Conservation (phyloP, 1,140 invertebrate species). For the Drosophila seguyi region DNA sequence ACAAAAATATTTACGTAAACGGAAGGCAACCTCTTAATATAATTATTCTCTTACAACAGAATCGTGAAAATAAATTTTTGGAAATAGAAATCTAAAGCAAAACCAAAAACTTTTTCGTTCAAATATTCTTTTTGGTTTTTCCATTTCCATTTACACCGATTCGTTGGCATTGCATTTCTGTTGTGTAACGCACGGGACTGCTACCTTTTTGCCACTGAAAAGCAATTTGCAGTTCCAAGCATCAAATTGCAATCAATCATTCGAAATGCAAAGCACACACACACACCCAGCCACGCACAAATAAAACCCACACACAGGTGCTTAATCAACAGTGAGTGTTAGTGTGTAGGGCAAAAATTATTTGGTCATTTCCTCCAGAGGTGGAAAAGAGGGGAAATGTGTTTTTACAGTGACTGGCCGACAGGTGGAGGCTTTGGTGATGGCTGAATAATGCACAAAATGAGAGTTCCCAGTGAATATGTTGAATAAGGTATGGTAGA, state of each 20-base stretch:
- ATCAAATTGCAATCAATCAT: constrained; percentile 77
- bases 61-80: neutral
- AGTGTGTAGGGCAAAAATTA: constrained; percentile 35
- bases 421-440: constrained; percentile 17
- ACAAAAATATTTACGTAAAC: too few species aligned
- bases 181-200: neutral
- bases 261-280: constrained; percentile 60
- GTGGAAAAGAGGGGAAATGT: constrained; percentile 16
- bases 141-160: neutral
- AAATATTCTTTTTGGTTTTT: neutral
- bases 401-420: constrained; percentile 18
- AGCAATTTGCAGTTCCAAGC: constrained; percentile 52
- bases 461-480: neutral
- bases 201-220: constrained; percentile 26
- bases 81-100: neutral
- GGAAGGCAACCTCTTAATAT: too few species aligned
- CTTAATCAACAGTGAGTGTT: constrained; percentile 33
- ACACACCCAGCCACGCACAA: constrained; percentile 8
- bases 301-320: constrained; percentile 3
- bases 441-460: constrained; percentile 19
- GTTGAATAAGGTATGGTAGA: neutral
- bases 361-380: constrained; percentile 33
- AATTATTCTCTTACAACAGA: neutral
- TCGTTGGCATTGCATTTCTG: constrained; percentile 22
- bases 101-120: neutral